Conservation (phyloP, 2,113 vertebrate genomes). For the Hemibagrus wyckioides region DNA sequence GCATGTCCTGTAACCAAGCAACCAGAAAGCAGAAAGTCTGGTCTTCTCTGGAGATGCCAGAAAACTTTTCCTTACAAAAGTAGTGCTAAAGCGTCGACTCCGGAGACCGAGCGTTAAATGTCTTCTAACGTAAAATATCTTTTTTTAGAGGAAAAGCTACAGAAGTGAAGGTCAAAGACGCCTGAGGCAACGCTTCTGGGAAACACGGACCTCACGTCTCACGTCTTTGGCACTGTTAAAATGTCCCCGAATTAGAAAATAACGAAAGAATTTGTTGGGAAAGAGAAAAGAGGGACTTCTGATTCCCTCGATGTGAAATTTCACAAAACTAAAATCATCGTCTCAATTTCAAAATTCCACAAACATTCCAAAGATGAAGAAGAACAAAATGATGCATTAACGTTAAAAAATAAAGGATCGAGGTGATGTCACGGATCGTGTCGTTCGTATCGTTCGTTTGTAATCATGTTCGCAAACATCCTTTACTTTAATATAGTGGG, state of each 20-base stretch:
- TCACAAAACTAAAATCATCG: background rate
- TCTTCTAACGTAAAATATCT: background rate
- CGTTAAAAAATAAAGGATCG: too few relatives aligned
- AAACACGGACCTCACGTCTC: background rate
- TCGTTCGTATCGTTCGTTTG: too few relatives aligned
- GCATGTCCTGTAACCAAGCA: too few relatives aligned
- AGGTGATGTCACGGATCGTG: too few relatives aligned
- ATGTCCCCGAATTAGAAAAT: background rate
- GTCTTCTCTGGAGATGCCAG: too few relatives aligned
- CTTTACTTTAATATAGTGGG: slow-evolving; percentile 37
- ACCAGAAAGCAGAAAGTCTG: too few relatives aligned
- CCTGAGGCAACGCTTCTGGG: background rate
- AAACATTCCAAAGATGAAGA: background rate
- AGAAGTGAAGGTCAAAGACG: background rate
- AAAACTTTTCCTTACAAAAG: too few relatives aligned
- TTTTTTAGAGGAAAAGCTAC: background rate
- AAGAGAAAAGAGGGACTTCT: too few relatives aligned
- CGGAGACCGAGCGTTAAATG: background rate
- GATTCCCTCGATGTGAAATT: background rate
- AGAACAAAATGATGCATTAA: background rate
- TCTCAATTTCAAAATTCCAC: background rate
- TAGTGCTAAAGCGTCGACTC: too few relatives aligned
- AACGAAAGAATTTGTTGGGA: background rate
- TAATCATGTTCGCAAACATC: slow-evolving; percentile 68
- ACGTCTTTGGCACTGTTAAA: too few relatives aligned